Evolutionary conservation across 2,113 vertebrate species (phyloP).

Genomic region (Lampris incognitus): DNA sequence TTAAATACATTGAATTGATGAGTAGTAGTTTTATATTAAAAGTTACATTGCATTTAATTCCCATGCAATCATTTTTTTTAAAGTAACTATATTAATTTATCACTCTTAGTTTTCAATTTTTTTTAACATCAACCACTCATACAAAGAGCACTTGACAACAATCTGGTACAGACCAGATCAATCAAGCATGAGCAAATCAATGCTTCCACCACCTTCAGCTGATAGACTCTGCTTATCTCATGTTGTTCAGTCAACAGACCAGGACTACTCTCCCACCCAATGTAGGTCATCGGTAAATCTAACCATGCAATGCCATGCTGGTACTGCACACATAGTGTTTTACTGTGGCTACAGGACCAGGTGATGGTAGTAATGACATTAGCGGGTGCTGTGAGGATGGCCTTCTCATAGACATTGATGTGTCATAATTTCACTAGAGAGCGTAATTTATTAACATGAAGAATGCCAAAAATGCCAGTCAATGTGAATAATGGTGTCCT

Average conservation of each 20-base stretch:
- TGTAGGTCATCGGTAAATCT: slow-evolving; percentile 21
- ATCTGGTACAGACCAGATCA: slow-evolving; percentile 32
- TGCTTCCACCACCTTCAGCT: slow-evolving; percentile 28
- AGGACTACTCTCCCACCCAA: slow-evolving; percentile 6
- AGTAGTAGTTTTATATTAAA: no score
- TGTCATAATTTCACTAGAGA: slow-evolving; percentile 49
- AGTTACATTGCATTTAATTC: no score
- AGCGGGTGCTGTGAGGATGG: slow-evolving; percentile 25
- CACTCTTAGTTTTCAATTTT: no score
- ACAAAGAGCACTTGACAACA: no score
- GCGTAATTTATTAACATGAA: slow-evolving; percentile 59
- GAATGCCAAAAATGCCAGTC: slow-evolving; percentile 63
- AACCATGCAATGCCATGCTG: not conserved
- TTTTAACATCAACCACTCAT: no score
- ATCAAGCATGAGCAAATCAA: slow-evolving; percentile 45
- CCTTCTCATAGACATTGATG: slow-evolving; percentile 46
- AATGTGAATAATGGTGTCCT: slow-evolving; percentile 64
- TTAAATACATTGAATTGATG: no score
- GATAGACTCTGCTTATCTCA: slow-evolving; percentile 52
- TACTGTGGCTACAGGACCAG: slow-evolving; percentile 12
- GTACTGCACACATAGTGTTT: not conserved
- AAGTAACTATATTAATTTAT: no score
- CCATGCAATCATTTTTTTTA: no score
- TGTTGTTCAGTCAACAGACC: slow-evolving; percentile 44
- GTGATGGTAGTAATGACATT: slow-evolving; percentile 29